Conservation (phyloP, 2,888 invertebrate genomes). For the Eurytoma californica region DNA sequence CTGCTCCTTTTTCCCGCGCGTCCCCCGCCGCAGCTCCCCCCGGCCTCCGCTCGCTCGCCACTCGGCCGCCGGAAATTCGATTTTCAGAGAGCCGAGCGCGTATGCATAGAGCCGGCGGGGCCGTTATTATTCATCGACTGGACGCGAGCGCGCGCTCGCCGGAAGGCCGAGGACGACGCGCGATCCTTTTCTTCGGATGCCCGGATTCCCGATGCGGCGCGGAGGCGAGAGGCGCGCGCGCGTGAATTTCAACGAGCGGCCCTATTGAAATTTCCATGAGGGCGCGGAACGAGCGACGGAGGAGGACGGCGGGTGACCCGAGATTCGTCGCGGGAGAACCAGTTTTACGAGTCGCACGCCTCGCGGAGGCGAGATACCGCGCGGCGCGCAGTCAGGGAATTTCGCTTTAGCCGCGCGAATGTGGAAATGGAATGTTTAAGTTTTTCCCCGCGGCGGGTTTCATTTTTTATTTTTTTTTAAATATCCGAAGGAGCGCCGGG, state of each 20-base stretch:
- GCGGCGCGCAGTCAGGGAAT: too few species aligned
- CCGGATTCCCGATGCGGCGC: slow-evolving; percentile 35
- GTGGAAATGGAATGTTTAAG: too few species aligned
- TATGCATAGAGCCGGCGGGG: slow-evolving; percentile 25
- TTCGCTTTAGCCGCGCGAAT: too few species aligned
- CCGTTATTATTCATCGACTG: slow-evolving; percentile 52
- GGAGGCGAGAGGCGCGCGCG: not conserved
- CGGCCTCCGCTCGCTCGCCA: not conserved
- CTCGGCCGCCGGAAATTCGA: slow-evolving; percentile 53
- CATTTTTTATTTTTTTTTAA: too few species aligned
- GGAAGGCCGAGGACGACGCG: not conserved
- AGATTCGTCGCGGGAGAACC: slow-evolving; percentile 12
- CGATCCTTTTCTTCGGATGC: slow-evolving; percentile 38
- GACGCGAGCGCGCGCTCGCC: slow-evolving; percentile 11
- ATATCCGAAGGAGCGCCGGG: too few species aligned
- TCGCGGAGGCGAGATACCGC: slow-evolving; percentile 2
- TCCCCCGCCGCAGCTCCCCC: not conserved
- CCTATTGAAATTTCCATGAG: slow-evolving; percentile 51
- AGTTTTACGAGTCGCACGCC: slow-evolving; percentile 7
- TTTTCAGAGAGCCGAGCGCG: slow-evolving; percentile 42
- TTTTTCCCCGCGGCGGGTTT: too few species aligned
- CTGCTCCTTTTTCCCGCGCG: slow-evolving; percentile 37
- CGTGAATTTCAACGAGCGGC: slow-evolving; percentile 45
- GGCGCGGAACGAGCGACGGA: not conserved
- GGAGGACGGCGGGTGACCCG: slow-evolving; percentile 18